Evolutionary conservation across 2,113 vertebrate genomes (phyloP), one percentile per base, ranked within the genome.

Genomic region (Apeltes quadracus): DNA sequence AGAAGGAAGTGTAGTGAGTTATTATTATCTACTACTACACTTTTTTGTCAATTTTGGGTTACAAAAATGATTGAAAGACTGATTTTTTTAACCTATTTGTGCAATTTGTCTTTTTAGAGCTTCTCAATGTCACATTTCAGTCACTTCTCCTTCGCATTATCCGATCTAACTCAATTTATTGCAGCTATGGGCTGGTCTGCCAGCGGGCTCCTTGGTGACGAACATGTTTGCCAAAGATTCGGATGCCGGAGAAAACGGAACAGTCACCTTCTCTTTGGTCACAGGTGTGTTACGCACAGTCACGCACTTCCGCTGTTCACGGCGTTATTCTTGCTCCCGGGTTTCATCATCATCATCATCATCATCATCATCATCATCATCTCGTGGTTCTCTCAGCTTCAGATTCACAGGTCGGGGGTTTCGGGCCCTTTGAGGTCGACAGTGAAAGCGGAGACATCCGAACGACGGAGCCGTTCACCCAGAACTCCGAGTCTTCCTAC

Each of bases 171-270:
- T 20, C 23, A 22, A 23, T 70, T 23, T 50, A 51, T 87, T 71
- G 61, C 89, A 99, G 97, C 92, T 96, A 79, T 94, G 95, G 93
- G 94, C 95, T 67, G 94, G 92, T 13, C 88, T 95, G 2, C 93
- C 95, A 0, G 73, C 90, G 46, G 95, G 94, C 58, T 94, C 93
- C 1, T 73, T 96, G 69, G 90, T 97, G 64, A 91, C 94, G 7
- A 95, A 91, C 51, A 34, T 97, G 78, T 96, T 96, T 89, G 96
- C 97, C 58, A 97, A 96, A 90, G 97, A 98, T 69, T 86, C 83
- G 0, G 96, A 99, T 85, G 91, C 94, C 75, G 97, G 96, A 79
- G 94, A 90, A 76, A 97, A 95, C n/a, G 88, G 95, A 69, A 92
- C 93, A 2, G 90, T 98, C 1, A 65, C 65, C 2, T 96, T 96